Evolutionary conservation across 2,797 vertebrate genomes (phyloP).

Genomic region (Sebastes steindachneri): DNA sequence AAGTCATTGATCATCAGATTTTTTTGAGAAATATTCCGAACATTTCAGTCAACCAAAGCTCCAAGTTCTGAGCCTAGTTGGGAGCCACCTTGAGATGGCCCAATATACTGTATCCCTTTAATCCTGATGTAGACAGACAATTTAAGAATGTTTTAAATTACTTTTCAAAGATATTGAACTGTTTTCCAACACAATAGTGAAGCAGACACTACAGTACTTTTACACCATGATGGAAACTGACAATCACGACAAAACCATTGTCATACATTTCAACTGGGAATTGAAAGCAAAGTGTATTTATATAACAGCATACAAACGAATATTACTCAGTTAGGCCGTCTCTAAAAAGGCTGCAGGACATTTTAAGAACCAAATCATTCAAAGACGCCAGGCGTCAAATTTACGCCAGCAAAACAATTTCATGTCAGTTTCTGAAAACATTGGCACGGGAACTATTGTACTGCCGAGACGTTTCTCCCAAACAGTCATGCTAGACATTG

Average conservation of each 20-base stretch:
- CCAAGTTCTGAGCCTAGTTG: neutral
- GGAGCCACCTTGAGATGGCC: neutral
- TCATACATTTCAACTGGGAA: neutral
- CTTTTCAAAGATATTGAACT: neutral
- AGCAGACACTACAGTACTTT: neutral
- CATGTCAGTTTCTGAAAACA: constrained; percentile 23
- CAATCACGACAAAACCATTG: neutral
- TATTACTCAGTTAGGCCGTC: neutral
- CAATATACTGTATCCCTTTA: neutral
- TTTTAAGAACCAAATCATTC: neutral
- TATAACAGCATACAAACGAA: neutral
- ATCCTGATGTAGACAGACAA: neutral
- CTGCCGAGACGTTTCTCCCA: constrained; percentile 27
- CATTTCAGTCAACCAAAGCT: constrained; percentile 15
- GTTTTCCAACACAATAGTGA: neutral
- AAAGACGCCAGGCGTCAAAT: neutral
- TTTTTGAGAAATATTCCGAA: constrained; percentile 29
- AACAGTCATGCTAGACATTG: constrained; percentile 22
- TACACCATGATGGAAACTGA: neutral
- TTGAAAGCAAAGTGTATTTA: neutral
- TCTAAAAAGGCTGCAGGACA: neutral
- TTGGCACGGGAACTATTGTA: neutral
- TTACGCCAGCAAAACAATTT: constrained; percentile 1
- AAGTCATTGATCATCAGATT: constrained; percentile 52
- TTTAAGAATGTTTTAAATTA: neutral